Evolutionary conservation across 2,113 vertebrate species (phyloP).

Genomic region (Rattus rattus): DNA sequence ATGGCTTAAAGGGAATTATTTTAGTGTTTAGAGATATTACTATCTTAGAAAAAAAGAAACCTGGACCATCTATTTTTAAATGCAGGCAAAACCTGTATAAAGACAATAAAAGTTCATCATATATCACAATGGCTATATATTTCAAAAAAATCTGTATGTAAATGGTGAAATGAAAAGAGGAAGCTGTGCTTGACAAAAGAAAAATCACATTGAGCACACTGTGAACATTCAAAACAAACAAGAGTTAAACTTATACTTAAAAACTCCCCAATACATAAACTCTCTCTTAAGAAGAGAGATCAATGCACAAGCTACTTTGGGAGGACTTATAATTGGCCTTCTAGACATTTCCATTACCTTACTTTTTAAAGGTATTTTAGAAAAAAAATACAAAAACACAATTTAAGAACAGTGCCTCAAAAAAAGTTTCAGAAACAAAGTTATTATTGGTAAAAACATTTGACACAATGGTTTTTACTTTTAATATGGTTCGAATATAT

Average conservation of each 20-base stretch:
- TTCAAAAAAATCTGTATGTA: background rate
- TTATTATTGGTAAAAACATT: background rate
- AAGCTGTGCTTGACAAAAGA: background rate
- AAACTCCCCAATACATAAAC: background rate
- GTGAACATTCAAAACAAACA: slow-evolving; percentile 11
- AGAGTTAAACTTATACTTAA: background rate
- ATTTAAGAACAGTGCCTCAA: background rate
- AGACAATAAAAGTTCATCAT: background rate
- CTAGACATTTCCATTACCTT: background rate
- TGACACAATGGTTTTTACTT: background rate
- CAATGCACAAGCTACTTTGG: background rate
- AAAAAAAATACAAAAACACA: slow-evolving; percentile 27
- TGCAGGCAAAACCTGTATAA: background rate
- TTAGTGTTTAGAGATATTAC: background rate
- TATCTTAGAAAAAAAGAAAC: background rate
- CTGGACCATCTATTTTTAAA: slow-evolving; percentile 27
- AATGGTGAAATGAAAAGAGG: background rate
- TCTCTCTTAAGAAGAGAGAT: slow-evolving; percentile 15
- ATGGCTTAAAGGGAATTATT: background rate
- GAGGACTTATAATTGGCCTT: background rate
- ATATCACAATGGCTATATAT: background rate
- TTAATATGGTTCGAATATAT: background rate
- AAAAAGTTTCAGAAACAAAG: slow-evolving; percentile 25
- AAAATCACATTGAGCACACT: slow-evolving; percentile 43
- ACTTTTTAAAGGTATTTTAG: slow-evolving; percentile 35